A percentile compares a stretch with the other conserved stretches of the same genome.
Evolutionary conservation across 2,797 vertebrate genomes (phyloP).

Genomic region (Chelmon rostratus): DNA sequence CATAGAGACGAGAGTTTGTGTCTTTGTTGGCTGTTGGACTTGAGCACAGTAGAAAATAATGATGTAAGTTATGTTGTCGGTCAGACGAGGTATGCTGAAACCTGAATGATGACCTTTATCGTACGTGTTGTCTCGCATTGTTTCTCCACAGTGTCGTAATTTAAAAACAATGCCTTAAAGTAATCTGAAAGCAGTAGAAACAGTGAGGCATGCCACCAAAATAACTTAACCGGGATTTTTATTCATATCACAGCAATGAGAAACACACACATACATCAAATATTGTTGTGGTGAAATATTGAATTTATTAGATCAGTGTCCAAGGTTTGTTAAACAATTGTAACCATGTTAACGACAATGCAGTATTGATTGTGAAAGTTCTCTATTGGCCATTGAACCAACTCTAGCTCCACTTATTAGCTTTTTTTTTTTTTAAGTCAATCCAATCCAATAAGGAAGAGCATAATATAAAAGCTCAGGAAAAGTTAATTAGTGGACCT

Average conservation of each 20-base stretch:
- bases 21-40: slow-evolving; percentile 23
- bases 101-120: slow-evolving; percentile 67
- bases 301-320: not conserved
- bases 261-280: not conserved
- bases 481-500: not conserved
- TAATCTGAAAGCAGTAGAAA: slow-evolving; percentile 48
- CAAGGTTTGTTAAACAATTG: not conserved
- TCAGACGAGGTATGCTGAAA: slow-evolving; percentile 58
- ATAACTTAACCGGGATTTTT: slow-evolving; percentile 4
- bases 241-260: not conserved
- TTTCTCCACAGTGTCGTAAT: slow-evolving; percentile 36
- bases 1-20: slow-evolving; percentile 7
- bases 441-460: slow-evolving; percentile 2
- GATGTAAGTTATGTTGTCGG: slow-evolving; percentile 31
- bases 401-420: too few species aligned
- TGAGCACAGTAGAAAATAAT: slow-evolving; percentile 29
- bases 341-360: too few species aligned
- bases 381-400: not conserved
- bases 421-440: too few species aligned
- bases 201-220: slow-evolving; percentile 16
- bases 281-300: too few species aligned
- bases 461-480: not conserved
- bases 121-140: slow-evolving; percentile 9
- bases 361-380: not conserved
- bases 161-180: slow-evolving; percentile 54